phyloP scores from a whole-genome alignment of 1,140 invertebrate species.

The Elymnias hypermnestra region DNA sequence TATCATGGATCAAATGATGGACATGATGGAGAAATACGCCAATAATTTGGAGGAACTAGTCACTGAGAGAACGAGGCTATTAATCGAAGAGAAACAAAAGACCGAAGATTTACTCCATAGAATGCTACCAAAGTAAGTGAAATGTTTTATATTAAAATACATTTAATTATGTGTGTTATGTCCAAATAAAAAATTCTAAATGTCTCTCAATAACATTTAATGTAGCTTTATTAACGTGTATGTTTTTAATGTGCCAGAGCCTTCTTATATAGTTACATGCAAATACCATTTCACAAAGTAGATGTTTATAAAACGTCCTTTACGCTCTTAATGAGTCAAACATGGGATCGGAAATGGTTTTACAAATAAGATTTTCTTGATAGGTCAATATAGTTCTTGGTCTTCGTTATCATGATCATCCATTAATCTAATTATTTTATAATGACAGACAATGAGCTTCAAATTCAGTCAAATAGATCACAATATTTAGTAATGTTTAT shows the following conservation, averaged over 20 bases:
- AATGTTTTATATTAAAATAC: not conserved
- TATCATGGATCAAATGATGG: constrained; percentile 97
- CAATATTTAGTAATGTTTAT: no score
- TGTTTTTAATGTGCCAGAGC: constrained; percentile 18
- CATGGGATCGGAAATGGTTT: no score
- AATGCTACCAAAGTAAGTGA: constrained; percentile 92
- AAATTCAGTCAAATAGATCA: no score
- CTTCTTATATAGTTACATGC: constrained; percentile 2
- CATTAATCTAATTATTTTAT: no score
- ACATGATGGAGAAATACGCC: constrained; percentile 96
- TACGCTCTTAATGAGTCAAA: no score
- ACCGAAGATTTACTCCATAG: constrained; percentile 94
- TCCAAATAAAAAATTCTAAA: constrained; percentile 12
- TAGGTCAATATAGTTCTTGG: no score
- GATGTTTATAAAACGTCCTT: no score
- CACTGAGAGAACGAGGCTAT: constrained; percentile 88
- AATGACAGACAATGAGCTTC: no score
- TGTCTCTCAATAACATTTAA: constrained; percentile 20
- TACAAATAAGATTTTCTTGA: no score
- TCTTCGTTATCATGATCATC: no score
- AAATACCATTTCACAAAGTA: no score
- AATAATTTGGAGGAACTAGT: constrained; percentile 96
- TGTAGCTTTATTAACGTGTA: constrained; percentile 30
- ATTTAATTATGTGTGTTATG: constrained; percentile 11
- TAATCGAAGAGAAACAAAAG: constrained; percentile 95